A percentile compares a stretch with the other conserved stretches of the same genome.
Evolutionary conservation across 2,888 invertebrate species (phyloP).

Genomic region (Eurytoma californica): DNA sequence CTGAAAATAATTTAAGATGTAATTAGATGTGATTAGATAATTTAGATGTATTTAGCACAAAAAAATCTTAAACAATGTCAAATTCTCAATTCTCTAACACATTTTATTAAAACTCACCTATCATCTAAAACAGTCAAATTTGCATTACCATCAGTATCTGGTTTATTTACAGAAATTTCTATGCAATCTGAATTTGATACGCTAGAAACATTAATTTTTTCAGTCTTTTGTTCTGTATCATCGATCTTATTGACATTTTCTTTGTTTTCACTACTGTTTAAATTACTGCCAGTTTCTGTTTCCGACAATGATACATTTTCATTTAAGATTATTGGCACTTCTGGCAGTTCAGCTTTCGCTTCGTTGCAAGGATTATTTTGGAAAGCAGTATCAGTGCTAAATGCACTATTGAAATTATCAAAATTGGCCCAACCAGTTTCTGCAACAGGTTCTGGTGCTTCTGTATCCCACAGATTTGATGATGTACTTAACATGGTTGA

Average conservation of each 20-base stretch:
- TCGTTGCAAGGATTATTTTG: conserved; percentile 28
- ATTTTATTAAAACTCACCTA: conserved; percentile 59
- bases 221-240: conserved; percentile 36
- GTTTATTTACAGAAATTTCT: conserved; percentile 57
- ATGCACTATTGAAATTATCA: conserved; percentile 58
- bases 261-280: conserved; percentile 27
- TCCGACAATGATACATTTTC: conserved; percentile 44
- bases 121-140: conserved; percentile 63
- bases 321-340: conserved; percentile 49
- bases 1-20: conserved; percentile 56
- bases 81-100: neutral
- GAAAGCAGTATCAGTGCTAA: conserved; percentile 28
- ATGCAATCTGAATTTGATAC: conserved; percentile 57
- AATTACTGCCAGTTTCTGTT: conserved; percentile 26
- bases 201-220: conserved; percentile 56
- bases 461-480: conserved; percentile 68
- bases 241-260: conserved; percentile 35
- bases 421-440: conserved; percentile 73
- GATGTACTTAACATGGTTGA: conserved; percentile 60
- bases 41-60: neutral
- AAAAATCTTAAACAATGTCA: neutral
- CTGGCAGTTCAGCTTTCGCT: conserved; percentile 29
- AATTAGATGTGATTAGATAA: too few species aligned
- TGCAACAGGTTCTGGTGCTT: conserved; percentile 63
- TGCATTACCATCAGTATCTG: conserved; percentile 62